Conservation (phyloP, 2,797 vertebrate species). For the Danionella dracula region DNA sequence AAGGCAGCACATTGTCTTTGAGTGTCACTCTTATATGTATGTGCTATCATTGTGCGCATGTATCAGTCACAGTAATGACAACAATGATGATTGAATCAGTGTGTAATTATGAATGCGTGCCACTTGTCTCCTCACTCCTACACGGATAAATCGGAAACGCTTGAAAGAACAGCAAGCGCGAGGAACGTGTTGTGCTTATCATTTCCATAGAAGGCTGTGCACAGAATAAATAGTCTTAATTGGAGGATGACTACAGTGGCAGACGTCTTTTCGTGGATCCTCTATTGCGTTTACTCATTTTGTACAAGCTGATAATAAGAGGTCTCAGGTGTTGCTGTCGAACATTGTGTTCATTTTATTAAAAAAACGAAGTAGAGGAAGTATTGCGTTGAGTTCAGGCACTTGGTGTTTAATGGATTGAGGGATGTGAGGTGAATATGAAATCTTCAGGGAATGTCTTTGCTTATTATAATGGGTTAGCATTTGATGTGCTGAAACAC, state of each 20-base stretch:
- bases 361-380: conserved; percentile 1
- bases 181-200: conserved; percentile 24
- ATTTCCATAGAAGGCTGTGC: conserved; percentile 26
- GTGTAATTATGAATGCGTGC: conserved; percentile 59
- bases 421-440: background rate
- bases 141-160: conserved; percentile 57
- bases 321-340: background rate
- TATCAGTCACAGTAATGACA: conserved; percentile 48
- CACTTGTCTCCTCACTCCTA: conserved; percentile 64
- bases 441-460: too few species aligned
- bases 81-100: conserved; percentile 62
- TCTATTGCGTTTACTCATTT: conserved; percentile 32
- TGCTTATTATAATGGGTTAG: too few species aligned
- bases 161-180: conserved; percentile 33
- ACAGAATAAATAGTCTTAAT: conserved; percentile 42
- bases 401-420: background rate
- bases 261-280: conserved; percentile 20
- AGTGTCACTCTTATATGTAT: conserved; percentile 6
- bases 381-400: conserved; percentile 3
- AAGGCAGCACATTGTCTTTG: conserved; percentile 1
- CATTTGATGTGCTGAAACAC: too few species aligned
- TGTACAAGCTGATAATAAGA: conserved; percentile 27
- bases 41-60: conserved; percentile 9
- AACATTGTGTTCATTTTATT: background rate
- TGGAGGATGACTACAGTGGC: conserved; percentile 10